Conservation (phyloP, 2,888 invertebrate genomes). For the Drosophila cognata region DNA sequence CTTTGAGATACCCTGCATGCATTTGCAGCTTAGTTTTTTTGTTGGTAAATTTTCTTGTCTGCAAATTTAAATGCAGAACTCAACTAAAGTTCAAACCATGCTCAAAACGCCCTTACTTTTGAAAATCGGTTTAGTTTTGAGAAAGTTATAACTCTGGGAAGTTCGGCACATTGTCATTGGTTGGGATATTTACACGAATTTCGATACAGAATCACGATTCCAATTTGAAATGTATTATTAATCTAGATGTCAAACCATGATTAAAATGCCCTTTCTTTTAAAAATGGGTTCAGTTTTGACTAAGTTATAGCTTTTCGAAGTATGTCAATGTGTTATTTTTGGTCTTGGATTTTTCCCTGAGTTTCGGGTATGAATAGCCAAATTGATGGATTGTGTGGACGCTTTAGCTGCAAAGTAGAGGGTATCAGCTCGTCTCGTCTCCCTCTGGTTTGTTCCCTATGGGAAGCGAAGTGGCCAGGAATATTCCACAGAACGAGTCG, state of each 20-base stretch:
- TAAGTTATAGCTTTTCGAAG: background rate
- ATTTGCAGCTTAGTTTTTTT: background rate
- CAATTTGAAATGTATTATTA: background rate
- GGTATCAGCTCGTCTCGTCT: background rate
- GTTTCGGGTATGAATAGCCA: background rate
- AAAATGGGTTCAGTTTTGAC: background rate
- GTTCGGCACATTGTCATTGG: background rate
- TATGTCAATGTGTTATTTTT: background rate
- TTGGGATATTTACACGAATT: background rate
- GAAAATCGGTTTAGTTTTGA: background rate
- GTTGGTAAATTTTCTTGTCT: background rate
- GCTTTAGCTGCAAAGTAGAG: background rate
- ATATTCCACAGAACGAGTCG: background rate
- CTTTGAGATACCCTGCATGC: constrained; percentile 30
- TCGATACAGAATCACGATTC: background rate
- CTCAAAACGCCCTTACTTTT: background rate
- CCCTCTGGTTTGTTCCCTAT: background rate
- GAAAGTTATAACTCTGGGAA: background rate
- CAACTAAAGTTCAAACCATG: background rate
- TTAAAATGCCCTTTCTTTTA: background rate
- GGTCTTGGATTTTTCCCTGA: background rate
- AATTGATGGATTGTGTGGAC: background rate
- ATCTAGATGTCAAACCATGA: background rate
- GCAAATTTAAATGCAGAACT: background rate
- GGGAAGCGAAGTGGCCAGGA: background rate